Evolutionary conservation across 2,113 vertebrate genomes (phyloP).

Genomic region (rat (Rattus norvegicus)): DNA sequence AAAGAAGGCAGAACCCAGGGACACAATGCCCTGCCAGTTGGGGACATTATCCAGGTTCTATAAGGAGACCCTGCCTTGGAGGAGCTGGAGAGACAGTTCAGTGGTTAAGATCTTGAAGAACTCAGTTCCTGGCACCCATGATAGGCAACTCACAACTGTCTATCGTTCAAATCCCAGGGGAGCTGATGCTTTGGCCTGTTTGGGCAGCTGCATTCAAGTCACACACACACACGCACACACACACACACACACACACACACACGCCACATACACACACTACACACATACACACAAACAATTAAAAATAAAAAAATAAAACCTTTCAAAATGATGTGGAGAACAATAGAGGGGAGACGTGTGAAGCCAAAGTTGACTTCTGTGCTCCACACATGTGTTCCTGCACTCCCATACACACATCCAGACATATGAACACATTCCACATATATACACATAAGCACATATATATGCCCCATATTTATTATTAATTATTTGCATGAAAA

Average conservation of each 20-base stretch:
- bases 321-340: neutral
- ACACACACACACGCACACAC: neutral
- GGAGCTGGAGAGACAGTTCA: neutral
- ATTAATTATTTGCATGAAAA: constrained; percentile 45
- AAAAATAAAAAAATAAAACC: neutral
- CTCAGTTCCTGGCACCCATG: neutral
- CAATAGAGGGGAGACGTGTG: neutral
- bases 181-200: neutral
- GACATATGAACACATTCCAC: neutral
- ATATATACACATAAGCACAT: neutral
- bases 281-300: neutral
- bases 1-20: neutral
- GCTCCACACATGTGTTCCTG: neutral
- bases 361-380: neutral
- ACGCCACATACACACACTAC: neutral
- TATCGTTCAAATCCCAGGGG: neutral
- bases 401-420: neutral
- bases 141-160: neutral
- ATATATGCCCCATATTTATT: neutral
- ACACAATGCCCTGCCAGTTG: neutral
- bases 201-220: neutral
- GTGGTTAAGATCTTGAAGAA: neutral
- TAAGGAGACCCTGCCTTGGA: neutral
- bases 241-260: neutral
- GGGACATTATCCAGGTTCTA: neutral